phyloP scores from a whole-genome alignment of 2,113 vertebrate genomes.

The Chamaetylas fuelleborni region DNA sequence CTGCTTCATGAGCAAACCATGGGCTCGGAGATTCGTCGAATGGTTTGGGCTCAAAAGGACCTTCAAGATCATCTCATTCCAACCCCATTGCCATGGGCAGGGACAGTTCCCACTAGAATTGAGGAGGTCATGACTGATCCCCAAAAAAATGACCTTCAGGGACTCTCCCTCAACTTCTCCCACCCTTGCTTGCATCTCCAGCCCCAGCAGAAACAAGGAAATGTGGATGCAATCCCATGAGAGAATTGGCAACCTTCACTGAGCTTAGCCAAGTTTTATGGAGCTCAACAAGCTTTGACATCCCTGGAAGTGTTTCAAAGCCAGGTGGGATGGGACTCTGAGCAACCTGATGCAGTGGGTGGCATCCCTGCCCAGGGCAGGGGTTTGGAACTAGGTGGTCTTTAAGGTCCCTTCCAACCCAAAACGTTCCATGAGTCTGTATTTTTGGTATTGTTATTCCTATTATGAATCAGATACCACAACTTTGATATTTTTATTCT shows the following conservation, averaged over 20 bases:
- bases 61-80: background rate
- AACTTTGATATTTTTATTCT: background rate
- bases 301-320: background rate
- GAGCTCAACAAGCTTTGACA: background rate
- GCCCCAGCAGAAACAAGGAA: background rate
- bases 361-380: background rate
- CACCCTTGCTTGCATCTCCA: background rate
- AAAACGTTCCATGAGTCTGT: background rate
- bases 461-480: background rate
- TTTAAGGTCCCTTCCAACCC: background rate
- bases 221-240: background rate
- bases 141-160: fast-evolving
- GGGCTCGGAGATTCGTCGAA: fast-evolving
- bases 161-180: background rate
- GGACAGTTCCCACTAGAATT: background rate
- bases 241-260: background rate
- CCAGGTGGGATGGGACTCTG: background rate
- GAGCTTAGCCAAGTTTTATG: background rate
- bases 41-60: background rate
- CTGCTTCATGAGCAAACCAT: fast-evolving
- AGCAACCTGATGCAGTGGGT: background rate
- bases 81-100: background rate
- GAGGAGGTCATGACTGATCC: background rate
- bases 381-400: background rate
- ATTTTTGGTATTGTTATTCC: background rate